These are phyloP conservation scores for Diorhabda carinulata DNA, from an alignment of 1,140 invertebrate species.

Conservation along the genomic window DNA sequence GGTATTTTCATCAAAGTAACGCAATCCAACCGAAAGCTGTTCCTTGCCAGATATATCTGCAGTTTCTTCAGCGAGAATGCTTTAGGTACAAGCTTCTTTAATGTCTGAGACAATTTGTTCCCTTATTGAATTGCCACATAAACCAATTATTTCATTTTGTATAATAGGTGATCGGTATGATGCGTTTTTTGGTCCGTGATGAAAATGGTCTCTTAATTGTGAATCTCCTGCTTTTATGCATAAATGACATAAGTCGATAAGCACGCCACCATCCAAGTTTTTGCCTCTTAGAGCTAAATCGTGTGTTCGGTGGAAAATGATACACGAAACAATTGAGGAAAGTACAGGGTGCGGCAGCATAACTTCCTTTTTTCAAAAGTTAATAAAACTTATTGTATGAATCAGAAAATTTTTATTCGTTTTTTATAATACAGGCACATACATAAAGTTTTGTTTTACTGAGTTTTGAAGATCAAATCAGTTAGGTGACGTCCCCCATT, in stretches of 20 bases:
- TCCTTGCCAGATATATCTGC: constrained; percentile 39
- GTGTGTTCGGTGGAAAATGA: not conserved
- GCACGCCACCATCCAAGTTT: constrained; percentile 5
- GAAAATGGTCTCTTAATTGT: constrained; percentile 12
- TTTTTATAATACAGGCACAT: not conserved
- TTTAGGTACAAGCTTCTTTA: constrained; percentile 26
- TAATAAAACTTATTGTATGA: not conserved
- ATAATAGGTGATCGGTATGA: constrained; percentile 10
- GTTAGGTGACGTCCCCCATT: too few species aligned
- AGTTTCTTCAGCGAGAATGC: constrained; percentile 37
- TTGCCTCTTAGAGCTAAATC: constrained; percentile 22
- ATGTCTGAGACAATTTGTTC: constrained; percentile 14
- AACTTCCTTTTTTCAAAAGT: too few species aligned
- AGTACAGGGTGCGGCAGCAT: too few species aligned
- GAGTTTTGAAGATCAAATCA: too few species aligned
- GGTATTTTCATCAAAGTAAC: constrained; percentile 21
- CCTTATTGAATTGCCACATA: constrained; percentile 22
- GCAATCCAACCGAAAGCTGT: constrained; percentile 37
- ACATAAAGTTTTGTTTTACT: not conserved
- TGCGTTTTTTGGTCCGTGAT: constrained; percentile 9
- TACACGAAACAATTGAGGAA: too few species aligned
- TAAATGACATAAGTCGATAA: constrained; percentile 14
- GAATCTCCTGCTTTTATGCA: constrained; percentile 16
- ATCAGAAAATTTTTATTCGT: not conserved
- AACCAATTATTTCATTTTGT: constrained; percentile 23